Base-by-base conservation (phyloP, 2,888 invertebrate genomes). In the Agrochola litura region DNA sequence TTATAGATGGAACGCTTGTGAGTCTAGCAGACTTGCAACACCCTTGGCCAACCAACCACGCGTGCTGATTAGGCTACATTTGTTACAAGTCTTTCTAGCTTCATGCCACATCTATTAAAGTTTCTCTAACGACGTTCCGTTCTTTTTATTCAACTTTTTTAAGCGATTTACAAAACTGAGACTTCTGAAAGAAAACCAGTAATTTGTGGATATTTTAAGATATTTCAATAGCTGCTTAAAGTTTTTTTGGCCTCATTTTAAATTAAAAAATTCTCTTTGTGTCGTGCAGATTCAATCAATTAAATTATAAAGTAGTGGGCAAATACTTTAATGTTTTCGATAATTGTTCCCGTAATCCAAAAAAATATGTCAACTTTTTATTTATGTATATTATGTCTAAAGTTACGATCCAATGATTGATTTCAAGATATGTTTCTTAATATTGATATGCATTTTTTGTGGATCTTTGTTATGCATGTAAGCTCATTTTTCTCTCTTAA, bases 361-460 rank as follows among this genome's bases (percentile, higher is more conserved):
- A 56, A 37, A 63, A 76, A 56, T 54, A 52, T 10, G 16, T 9
- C 2, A n/a, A 22, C 0, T 49, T 52, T 54, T 46, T 19, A 30
- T 77, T 49, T 41, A 12, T 25, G 5, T n/a, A n/a, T 41, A 22
- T 46, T 77, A 61, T 61, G 14, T 61, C 16, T 77, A 61, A 52
- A 71, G 2, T 71, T 54, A 60, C 19, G 37, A 68, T 73, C 19
- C n/a, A 37, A 70, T 63, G 65, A 65, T 85, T 43, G 68, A 72
- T 76, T 58, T 76, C 30, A 56, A 73, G 89, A 88, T 88, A 89
- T 88, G 89, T 88, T 81, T 74, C 6, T 46, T 69, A 80, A 60
- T 64, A 74, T 75, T 89, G 88, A 88, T 88, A 88, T 88, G 88
- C 86, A 86, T 80, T 81, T 80, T 67, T 46, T 67, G 60, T 79